A percentile compares a stretch with the other conserved stretches of the same genome.
Evolutionary conservation across 1,140 invertebrate genomes (phyloP).

Genomic region (Sycophaga agraensis): DNA sequence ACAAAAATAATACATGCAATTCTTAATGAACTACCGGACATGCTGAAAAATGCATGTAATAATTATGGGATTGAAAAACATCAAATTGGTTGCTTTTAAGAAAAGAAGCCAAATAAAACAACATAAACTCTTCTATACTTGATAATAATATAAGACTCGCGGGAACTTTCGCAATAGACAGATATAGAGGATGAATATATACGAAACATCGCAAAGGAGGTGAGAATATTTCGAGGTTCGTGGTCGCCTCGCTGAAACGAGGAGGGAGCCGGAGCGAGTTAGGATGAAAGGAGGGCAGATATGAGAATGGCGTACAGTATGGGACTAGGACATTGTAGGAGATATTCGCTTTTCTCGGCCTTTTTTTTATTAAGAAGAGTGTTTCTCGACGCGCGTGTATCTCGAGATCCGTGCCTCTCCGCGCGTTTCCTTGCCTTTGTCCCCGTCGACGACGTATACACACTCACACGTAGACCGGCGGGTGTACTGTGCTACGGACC

Average conservation of each 20-base stretch:
- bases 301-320: not conserved
- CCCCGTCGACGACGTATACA: not conserved
- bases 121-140: no score
- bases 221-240: not conserved
- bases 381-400: not conserved
- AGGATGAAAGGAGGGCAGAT: not conserved
- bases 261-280: not conserved
- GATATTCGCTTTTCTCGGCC: not conserved
- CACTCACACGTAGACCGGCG: not conserved
- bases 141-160: no score
- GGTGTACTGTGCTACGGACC: no score
- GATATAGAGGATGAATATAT: no score
- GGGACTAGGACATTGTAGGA: not conserved
- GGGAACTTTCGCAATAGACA: no score
- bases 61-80: no score
- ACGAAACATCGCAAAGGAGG: not conserved
- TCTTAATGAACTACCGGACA: no score
- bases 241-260: not conserved
- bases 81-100: no score
- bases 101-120: no score
- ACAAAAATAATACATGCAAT: no score
- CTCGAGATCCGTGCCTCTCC: not conserved
- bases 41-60: no score
- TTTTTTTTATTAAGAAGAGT: slow-evolving; percentile 7
- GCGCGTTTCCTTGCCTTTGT: not conserved